Conservation (phyloP, 2,888 invertebrate species). For the Itoplectis maculator region DNA sequence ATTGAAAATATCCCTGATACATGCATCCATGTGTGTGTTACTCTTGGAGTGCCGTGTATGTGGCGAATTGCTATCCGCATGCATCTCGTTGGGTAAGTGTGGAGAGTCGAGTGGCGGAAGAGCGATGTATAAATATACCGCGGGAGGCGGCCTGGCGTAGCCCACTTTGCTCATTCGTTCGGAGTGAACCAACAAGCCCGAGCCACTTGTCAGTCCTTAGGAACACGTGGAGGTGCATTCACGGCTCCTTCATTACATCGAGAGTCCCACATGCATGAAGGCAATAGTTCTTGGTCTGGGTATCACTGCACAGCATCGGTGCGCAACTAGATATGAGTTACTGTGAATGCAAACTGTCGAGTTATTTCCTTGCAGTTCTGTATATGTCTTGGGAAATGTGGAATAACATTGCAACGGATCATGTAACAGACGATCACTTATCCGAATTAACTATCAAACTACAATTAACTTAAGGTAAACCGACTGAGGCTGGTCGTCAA, state of each 20-base stretch:
- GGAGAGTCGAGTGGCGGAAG: constrained; percentile 19
- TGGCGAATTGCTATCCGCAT: constrained; percentile 15
- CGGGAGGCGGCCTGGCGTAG: constrained; percentile 14
- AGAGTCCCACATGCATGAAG: constrained; percentile 23
- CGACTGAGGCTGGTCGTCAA: background rate
- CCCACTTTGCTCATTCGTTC: constrained; percentile 53
- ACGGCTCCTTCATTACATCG: constrained; percentile 51
- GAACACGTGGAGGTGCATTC: constrained; percentile 39
- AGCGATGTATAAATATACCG: constrained; percentile 17
- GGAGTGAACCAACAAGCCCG: constrained; percentile 50
- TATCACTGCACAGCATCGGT: constrained; percentile 1
- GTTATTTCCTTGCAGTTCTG: background rate
- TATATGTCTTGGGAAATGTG: background rate
- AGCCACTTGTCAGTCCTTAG: constrained; percentile 56
- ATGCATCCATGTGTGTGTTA: background rate
- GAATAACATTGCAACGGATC: background rate
- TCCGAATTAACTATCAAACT: background rate
- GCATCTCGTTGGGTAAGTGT: background rate
- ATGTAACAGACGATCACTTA: background rate
- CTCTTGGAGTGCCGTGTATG: constrained; percentile 12
- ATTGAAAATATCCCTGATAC: constrained; percentile 15
- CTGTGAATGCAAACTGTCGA: constrained; percentile 12
- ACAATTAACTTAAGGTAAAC: background rate
- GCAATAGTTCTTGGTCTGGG: constrained; percentile 16
- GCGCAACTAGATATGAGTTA: background rate